Evolutionary conservation across 1,140 invertebrate genomes (phyloP).

Genomic region (Zaprionus nigranus): DNA sequence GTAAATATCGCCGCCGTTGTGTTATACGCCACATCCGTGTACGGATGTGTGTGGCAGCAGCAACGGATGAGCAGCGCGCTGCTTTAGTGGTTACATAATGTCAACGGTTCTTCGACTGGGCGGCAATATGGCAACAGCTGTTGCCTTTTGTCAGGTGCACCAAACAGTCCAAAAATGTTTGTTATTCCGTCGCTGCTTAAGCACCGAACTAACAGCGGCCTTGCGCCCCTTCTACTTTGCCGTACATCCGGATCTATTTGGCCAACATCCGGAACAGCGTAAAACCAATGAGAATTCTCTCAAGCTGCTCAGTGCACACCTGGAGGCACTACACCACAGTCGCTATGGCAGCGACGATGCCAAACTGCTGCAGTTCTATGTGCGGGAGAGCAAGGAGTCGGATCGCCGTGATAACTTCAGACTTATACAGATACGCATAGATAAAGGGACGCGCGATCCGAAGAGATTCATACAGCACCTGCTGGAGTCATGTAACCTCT

Average conservation of each 20-base stretch:
- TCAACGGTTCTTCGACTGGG: constrained; percentile 28
- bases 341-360: constrained; percentile 85
- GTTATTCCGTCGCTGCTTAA: constrained; percentile 29
- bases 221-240: constrained; percentile 97
- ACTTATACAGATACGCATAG: constrained; percentile 87
- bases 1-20: constrained; percentile 17
- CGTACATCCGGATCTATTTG: constrained; percentile 98
- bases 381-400: constrained; percentile 87
- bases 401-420: constrained; percentile 86
- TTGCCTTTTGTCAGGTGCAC: constrained; percentile 4
- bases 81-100: constrained; percentile 50
- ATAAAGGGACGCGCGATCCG: constrained; percentile 85
- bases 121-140: constrained; percentile 1
- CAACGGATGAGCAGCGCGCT: constrained; percentile 27
- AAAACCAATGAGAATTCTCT: constrained; percentile 96
- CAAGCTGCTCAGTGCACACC: constrained; percentile 93
- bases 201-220: constrained; percentile 92
- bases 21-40: constrained; percentile 25
- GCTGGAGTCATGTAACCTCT: constrained; percentile 91
- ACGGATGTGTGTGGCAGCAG: constrained; percentile 30
- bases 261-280: constrained; percentile 94
- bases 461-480: constrained; percentile 91
- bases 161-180: constrained; percentile 1
- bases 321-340: constrained; percentile 90
- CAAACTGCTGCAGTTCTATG: constrained; percentile 89